Evolutionary conservation across 2,113 vertebrate species (phyloP).

Genomic region (Thamnophis sirtalis): DNA sequence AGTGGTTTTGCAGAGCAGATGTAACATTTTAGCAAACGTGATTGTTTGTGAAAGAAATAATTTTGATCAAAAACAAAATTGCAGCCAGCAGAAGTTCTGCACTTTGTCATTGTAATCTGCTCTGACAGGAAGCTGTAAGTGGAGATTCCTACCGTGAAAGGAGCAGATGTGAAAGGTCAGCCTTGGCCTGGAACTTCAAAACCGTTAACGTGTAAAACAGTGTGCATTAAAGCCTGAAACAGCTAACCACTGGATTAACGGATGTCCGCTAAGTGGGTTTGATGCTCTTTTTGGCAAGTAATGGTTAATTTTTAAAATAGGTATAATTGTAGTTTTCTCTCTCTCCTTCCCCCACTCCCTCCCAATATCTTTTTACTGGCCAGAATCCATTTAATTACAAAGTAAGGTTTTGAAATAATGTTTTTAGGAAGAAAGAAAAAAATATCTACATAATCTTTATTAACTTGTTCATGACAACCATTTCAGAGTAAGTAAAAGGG

Average conservation of each 20-base stretch:
- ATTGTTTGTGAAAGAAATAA: constrained; percentile 99
- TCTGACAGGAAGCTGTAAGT: constrained; percentile 85
- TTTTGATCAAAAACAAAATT: constrained; percentile 92
- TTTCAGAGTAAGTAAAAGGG: constrained; percentile 15
- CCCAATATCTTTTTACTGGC: constrained; percentile 37
- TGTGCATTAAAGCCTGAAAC: constrained; percentile 78
- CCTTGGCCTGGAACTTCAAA: constrained; percentile 80
- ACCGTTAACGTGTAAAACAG: constrained; percentile 87
- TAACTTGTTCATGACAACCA: neutral
- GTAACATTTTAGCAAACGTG: constrained; percentile 94
- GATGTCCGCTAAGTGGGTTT: constrained; percentile 84
- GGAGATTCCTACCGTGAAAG: constrained; percentile 81
- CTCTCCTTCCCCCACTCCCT: neutral
- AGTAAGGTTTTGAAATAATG: neutral
- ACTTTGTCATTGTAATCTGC: constrained; percentile 82
- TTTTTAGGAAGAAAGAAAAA: neutral
- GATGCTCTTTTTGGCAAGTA: constrained; percentile 70
- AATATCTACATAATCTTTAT: constrained; percentile 19
- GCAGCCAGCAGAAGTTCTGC: constrained; percentile 86
- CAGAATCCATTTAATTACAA: constrained; percentile 39
- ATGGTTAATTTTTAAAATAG: constrained; percentile 66
- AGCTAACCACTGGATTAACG: constrained; percentile 83
- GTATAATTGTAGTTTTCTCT: constrained; percentile 41
- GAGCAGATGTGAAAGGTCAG: constrained; percentile 83
- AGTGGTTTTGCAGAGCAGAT: constrained; percentile 87